Percentiles rank a stretch among this genome's conserved stretches.
phyloP scores from a whole-genome alignment of 1,140 invertebrate species.

The Thaumetopoea pityocampa region DNA sequence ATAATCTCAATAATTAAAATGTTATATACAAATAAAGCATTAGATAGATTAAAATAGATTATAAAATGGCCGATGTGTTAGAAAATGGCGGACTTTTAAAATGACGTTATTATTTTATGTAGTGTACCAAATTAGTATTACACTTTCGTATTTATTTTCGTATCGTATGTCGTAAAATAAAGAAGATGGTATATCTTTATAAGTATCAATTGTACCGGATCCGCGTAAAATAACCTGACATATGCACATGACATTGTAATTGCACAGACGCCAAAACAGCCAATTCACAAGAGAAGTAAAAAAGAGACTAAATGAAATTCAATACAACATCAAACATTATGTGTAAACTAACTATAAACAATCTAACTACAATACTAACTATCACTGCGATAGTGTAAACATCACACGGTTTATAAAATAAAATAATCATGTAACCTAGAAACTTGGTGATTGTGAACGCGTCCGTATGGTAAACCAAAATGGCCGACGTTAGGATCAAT shows the following conservation, averaged over 20 bases:
- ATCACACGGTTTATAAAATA: slow-evolving; percentile 58
- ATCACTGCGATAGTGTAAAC: slow-evolving; percentile 61
- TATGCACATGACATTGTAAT: slow-evolving; percentile 4
- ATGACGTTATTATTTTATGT: too few species aligned
- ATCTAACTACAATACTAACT: slow-evolving; percentile 55
- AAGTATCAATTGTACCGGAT: slow-evolving; percentile 40
- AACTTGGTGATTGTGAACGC: slow-evolving; percentile 24
- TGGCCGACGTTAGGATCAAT: slow-evolving; percentile 36
- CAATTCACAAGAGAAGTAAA: slow-evolving; percentile 23
- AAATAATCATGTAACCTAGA: slow-evolving; percentile 37
- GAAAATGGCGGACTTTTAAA: slow-evolving; percentile 23
- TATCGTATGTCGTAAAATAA: slow-evolving; percentile 11
- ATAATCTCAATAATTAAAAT: slow-evolving; percentile 29
- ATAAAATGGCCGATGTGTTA: slow-evolving; percentile 21
- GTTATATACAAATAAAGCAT: slow-evolving; percentile 32
- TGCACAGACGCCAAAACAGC: slow-evolving; percentile 15
- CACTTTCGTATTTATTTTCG: slow-evolving; percentile 8
- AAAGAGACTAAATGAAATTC: slow-evolving; percentile 22
- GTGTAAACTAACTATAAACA: slow-evolving; percentile 44
- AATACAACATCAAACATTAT: slow-evolving; percentile 48
- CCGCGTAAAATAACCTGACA: slow-evolving; percentile 24
- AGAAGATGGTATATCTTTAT: slow-evolving; percentile 19
- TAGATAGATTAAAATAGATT: slow-evolving; percentile 16
- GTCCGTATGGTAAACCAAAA: slow-evolving; percentile 34
- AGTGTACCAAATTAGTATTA: too few species aligned